A percentile compares a stretch with the other conserved stretches of the same genome.
Evolutionary conservation across 2,797 vertebrate species (phyloP).

Genomic region (Picus viridis): DNA sequence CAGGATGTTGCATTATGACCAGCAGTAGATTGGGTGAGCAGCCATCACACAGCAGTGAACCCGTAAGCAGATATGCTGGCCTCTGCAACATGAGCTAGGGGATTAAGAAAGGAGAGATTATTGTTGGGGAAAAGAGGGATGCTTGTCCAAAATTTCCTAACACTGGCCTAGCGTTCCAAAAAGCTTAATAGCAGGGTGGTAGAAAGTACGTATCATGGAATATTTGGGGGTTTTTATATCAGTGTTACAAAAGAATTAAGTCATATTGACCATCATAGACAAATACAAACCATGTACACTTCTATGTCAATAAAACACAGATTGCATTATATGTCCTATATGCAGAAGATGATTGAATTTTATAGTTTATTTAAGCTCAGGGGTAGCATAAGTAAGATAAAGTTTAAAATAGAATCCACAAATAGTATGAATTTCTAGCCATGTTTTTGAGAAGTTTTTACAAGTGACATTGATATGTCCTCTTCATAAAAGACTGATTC

Average conservation of each 20-base stretch:
- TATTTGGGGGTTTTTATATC: neutral
- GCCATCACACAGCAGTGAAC: neutral
- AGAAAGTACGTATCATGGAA: neutral
- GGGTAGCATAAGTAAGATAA: neutral
- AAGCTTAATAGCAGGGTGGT: neutral
- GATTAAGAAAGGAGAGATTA: neutral
- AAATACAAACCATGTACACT: neutral
- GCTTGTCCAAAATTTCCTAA: neutral
- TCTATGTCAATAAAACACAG: neutral
- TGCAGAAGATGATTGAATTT: constrained; percentile 10
- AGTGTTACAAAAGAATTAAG: neutral
- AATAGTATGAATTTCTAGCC: neutral
- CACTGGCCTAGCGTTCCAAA: neutral
- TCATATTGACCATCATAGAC: neutral
- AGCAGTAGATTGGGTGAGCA: neutral
- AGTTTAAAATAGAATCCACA: constrained; percentile 40
- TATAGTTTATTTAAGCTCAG: constrained; percentile 23
- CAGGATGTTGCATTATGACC: neutral
- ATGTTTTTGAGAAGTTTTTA: neutral
- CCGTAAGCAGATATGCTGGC: neutral
- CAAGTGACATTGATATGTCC: neutral
- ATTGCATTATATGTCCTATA: neutral
- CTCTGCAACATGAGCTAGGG: neutral
- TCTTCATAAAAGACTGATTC: neutral
- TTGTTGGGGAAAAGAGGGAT: neutral